Conservation (phyloP, 2,113 vertebrate species). For the Marmota monax region DNA sequence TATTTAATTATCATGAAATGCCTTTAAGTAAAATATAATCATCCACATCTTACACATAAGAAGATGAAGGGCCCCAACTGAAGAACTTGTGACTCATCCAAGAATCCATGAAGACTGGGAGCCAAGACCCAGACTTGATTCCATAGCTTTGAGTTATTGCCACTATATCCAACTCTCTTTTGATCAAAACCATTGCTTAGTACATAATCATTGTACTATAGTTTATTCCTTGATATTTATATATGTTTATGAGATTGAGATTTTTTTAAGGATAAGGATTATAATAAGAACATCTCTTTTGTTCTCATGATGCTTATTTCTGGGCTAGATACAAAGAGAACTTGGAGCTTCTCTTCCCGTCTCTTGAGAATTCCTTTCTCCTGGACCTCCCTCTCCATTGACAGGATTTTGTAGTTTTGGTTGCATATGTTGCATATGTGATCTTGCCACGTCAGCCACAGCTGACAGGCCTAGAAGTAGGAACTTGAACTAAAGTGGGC, state of each 20-base stretch:
- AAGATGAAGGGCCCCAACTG: not conserved
- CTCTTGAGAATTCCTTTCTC: not conserved
- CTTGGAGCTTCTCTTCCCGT: not conserved
- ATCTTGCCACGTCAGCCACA: not conserved
- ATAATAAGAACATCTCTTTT: not conserved
- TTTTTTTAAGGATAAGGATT: not conserved
- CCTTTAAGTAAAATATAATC: not conserved
- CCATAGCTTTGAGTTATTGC: not conserved
- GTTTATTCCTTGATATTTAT: not conserved
- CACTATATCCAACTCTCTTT: not conserved
- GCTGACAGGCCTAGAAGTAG: not conserved
- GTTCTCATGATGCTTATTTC: not conserved
- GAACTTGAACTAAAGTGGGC: not conserved
- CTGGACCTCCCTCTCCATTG: not conserved
- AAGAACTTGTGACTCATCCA: not conserved
- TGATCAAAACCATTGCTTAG: not conserved
- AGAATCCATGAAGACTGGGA: not conserved
- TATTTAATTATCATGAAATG: not conserved
- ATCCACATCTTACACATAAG: constrained; percentile 12
- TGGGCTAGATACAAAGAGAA: not conserved
- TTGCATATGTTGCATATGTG: too few relatives aligned
- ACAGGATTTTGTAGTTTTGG: not conserved
- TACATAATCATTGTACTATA: not conserved
- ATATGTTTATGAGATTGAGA: not conserved
- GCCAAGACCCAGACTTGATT: not conserved